Evolutionary conservation across 2,113 vertebrate species (phyloP).

Genomic region (Salvator merianae): DNA sequence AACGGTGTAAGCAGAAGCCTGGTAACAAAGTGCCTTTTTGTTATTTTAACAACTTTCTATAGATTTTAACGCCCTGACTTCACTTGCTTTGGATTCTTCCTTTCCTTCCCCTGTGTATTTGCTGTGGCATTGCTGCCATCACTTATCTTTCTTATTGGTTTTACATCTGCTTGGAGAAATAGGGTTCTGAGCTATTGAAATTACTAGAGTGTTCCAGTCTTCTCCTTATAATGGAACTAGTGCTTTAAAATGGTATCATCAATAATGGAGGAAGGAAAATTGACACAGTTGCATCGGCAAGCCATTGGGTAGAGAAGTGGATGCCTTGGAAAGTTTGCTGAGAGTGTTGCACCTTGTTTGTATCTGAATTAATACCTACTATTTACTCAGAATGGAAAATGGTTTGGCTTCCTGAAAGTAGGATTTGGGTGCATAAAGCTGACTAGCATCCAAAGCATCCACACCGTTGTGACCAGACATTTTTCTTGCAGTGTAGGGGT

Average conservation of each 20-base stretch:
- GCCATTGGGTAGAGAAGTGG: not conserved
- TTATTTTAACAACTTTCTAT: not conserved
- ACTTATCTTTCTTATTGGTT: not conserved
- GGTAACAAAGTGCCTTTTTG: too few relatives aligned
- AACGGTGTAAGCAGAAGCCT: too few relatives aligned
- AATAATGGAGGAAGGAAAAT: not conserved
- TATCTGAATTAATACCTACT: not conserved
- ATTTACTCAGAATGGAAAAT: not conserved
- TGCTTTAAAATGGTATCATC: not conserved
- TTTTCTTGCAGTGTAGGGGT: too few relatives aligned
- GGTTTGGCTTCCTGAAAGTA: too few relatives aligned
- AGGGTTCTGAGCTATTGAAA: too few relatives aligned
- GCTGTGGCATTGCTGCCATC: not conserved
- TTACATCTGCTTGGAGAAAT: not conserved
- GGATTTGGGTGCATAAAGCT: not conserved
- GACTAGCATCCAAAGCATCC: not conserved
- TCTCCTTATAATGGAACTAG: not conserved
- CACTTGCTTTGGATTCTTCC: not conserved
- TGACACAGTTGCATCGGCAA: not conserved
- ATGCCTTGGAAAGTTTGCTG: not conserved
- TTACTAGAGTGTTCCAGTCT: not conserved
- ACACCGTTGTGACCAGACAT: not conserved
- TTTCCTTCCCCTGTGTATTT: too few relatives aligned
- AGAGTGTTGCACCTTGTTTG: not conserved
- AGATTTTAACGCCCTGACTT: not conserved